phyloP scores from a whole-genome alignment of 2,888 invertebrate species.

The Leptura quadrifasciata region DNA sequence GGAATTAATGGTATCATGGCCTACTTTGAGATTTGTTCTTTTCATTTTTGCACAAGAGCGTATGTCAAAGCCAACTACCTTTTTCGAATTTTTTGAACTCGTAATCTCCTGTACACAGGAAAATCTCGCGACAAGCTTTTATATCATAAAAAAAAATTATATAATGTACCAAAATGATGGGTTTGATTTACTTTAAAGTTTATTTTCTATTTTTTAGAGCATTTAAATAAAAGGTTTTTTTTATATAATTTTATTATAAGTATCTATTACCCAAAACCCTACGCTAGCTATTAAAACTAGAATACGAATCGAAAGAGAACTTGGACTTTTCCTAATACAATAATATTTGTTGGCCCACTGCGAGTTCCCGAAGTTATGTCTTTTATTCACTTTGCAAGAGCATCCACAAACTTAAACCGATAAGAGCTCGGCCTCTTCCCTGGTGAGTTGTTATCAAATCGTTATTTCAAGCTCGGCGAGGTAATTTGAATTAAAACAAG shows the following conservation, averaged over 20 bases:
- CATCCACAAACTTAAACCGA: not conserved
- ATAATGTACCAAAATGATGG: too few species aligned
- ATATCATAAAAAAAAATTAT: too few species aligned
- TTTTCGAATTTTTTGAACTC: too few species aligned
- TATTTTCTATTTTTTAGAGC: too few species aligned
- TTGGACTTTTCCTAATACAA: not conserved
- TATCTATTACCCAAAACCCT: not conserved
- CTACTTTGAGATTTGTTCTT: too few species aligned
- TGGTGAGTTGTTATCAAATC: not conserved
- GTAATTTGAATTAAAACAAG: not conserved
- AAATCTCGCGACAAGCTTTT: too few species aligned
- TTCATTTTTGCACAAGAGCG: too few species aligned
- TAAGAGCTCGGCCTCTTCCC: not conserved
- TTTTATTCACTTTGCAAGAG: not conserved
- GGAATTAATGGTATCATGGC: too few species aligned
- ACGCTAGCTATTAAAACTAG: not conserved
- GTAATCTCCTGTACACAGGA: too few species aligned
- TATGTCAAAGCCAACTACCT: too few species aligned
- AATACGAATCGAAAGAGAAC: not conserved
- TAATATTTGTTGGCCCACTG: not conserved
- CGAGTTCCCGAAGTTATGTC: not conserved
- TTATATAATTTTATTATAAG: not conserved
- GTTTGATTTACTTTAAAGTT: too few species aligned
- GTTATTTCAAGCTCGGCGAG: not conserved
- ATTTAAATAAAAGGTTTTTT: too few species aligned